Conservation (phyloP, 2,113 vertebrate species). For the Cichladusa arquata region DNA sequence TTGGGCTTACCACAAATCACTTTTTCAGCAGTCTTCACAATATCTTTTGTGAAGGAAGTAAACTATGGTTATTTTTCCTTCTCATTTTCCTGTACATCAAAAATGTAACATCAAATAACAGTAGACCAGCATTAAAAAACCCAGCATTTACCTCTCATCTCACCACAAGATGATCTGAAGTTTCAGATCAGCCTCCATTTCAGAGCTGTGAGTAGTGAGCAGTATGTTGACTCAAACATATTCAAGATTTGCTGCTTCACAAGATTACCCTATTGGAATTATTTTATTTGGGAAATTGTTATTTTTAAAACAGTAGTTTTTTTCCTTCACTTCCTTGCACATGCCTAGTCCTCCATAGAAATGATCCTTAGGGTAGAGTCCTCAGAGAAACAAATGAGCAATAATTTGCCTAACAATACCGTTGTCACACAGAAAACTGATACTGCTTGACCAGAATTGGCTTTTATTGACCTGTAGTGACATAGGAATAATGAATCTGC, state of each 20-base stretch:
- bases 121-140: neutral
- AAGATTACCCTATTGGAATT: neutral
- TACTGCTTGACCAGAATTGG: neutral
- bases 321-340: neutral
- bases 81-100: neutral
- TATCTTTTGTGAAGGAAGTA: neutral
- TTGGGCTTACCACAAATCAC: neutral
- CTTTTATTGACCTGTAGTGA: neutral
- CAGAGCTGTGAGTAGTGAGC: neutral
- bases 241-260: neutral
- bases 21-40: neutral
- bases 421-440: neutral
- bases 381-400: neutral
- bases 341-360: neutral
- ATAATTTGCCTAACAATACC: neutral
- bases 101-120: neutral
- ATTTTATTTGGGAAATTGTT: neutral
- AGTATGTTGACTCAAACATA: neutral
- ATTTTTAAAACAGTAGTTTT: neutral
- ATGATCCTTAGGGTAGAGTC: neutral
- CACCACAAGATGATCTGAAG: neutral
- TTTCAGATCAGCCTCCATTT: neutral
- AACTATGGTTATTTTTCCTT: neutral
- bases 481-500: neutral
- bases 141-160: neutral